A percentile compares a stretch with the other conserved stretches of the same genome.
phyloP scores from a whole-genome alignment of 2,797 vertebrate genomes.

The Gambelia wislizenii region DNA sequence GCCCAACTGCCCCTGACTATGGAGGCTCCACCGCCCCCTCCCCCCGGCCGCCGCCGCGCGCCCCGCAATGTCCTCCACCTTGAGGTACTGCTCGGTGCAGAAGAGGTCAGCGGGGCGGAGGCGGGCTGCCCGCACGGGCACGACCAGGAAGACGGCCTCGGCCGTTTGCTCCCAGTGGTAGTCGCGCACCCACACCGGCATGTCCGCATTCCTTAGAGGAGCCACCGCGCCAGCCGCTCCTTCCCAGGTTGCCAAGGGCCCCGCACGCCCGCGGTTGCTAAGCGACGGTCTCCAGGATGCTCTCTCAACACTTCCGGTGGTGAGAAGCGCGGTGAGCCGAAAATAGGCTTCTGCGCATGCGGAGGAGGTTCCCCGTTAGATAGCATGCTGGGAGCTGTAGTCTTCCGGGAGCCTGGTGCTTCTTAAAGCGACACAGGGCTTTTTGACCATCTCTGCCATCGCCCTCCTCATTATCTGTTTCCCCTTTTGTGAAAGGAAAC shows the following conservation, averaged over 20 bases:
- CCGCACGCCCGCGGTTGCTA: constrained; percentile 44
- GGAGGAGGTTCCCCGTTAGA: accelerated
- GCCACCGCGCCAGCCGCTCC: neutral
- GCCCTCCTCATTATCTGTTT: too few relatives aligned
- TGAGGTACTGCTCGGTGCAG: constrained; percentile 88
- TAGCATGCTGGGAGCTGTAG: neutral
- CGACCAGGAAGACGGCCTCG: constrained; percentile 80
- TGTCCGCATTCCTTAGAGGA: constrained; percentile 43
- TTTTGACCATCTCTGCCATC: too few relatives aligned
- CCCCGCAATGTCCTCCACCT: too few relatives aligned
- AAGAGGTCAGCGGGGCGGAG: constrained; percentile 79
- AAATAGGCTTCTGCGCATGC: neutral
- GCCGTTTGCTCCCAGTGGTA: constrained; percentile 87
- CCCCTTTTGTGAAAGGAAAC: too few relatives aligned
- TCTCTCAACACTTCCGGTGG: constrained; percentile 45
- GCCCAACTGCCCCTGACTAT: neutral
- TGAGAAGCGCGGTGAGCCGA: too few relatives aligned
- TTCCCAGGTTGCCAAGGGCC: accelerated
- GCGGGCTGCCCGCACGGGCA: constrained; percentile 85
- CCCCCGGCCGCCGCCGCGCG: neutral
- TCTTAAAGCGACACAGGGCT: too few relatives aligned
- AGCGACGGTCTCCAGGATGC: neutral
- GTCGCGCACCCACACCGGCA: constrained; percentile 85
- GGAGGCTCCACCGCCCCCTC: neutral
- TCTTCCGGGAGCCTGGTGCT: neutral